phyloP scores from a whole-genome alignment of 2,797 vertebrate genomes.

The Anabacerthia variegaticeps region DNA sequence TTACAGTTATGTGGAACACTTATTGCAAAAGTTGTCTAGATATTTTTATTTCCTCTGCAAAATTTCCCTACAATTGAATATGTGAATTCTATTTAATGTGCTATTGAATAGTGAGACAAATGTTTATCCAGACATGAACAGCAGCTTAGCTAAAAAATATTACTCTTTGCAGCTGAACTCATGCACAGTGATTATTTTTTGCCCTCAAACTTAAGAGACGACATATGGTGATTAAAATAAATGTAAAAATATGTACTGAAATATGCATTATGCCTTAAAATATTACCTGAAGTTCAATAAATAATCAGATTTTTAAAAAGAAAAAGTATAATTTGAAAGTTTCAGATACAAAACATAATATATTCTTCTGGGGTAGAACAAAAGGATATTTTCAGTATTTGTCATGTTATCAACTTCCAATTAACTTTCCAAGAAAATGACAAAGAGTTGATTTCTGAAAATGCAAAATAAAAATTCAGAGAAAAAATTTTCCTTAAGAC shows the following conservation, averaged over 20 bases:
- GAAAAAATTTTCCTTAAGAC: background rate
- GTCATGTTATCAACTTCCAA: background rate
- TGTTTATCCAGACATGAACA: background rate
- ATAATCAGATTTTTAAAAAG: background rate
- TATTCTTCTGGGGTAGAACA: background rate
- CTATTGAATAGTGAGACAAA: background rate
- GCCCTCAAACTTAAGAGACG: background rate
- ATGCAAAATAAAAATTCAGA: background rate
- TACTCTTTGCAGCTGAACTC: background rate
- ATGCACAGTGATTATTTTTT: background rate
- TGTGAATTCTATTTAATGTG: background rate
- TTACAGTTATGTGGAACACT: background rate
- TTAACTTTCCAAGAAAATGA: background rate
- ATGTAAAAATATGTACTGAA: background rate
- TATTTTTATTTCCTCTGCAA: background rate
- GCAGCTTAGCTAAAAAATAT: background rate
- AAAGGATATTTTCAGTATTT: background rate
- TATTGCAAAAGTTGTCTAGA: background rate
- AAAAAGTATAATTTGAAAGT: background rate
- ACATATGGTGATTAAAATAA: background rate
- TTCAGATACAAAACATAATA: background rate
- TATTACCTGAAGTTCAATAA: background rate
- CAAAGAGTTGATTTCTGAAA: background rate
- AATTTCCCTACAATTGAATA: background rate
- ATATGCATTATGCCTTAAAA: background rate